A percentile compares a stretch with the other conserved stretches of the same genome.
Evolutionary conservation across 2,797 vertebrate genomes (phyloP).

Genomic region (Simalia tracyae): DNA sequence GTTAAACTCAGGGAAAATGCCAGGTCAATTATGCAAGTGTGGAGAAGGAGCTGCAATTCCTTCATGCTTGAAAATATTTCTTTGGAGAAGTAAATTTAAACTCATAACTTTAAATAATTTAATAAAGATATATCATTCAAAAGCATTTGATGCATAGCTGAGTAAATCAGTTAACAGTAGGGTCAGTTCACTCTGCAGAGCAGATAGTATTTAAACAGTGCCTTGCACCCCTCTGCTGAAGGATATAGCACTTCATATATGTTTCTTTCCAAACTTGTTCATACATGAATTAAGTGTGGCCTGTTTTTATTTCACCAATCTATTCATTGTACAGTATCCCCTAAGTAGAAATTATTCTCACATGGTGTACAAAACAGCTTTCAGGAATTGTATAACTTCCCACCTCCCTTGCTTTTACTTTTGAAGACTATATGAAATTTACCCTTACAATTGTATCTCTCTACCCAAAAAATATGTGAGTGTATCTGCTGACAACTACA

Average conservation of each 20-base stretch:
- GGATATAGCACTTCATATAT: background rate
- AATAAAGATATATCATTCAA: background rate
- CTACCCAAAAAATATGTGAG: constrained; percentile 22
- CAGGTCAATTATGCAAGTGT: background rate
- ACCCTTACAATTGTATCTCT: constrained; percentile 4
- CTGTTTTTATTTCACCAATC: background rate
- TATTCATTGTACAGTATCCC: background rate
- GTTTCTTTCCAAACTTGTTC: background rate
- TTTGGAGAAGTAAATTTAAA: background rate
- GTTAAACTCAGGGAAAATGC: background rate
- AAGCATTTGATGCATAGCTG: background rate
- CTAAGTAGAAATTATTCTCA: background rate
- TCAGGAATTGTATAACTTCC: background rate
- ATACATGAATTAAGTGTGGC: background rate
- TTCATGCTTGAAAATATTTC: background rate
- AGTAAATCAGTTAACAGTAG: background rate
- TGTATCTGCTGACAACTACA: background rate
- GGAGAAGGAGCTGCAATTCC: background rate
- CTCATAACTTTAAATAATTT: background rate
- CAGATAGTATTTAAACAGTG: background rate
- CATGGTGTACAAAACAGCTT: background rate
- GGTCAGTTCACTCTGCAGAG: background rate
- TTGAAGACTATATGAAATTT: constrained; percentile 31
- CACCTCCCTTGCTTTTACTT: constrained; percentile 32
- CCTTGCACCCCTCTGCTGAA: background rate